Base-by-base conservation (phyloP, 2,797 vertebrate genomes). In the Macropodus opercularis region DNA sequence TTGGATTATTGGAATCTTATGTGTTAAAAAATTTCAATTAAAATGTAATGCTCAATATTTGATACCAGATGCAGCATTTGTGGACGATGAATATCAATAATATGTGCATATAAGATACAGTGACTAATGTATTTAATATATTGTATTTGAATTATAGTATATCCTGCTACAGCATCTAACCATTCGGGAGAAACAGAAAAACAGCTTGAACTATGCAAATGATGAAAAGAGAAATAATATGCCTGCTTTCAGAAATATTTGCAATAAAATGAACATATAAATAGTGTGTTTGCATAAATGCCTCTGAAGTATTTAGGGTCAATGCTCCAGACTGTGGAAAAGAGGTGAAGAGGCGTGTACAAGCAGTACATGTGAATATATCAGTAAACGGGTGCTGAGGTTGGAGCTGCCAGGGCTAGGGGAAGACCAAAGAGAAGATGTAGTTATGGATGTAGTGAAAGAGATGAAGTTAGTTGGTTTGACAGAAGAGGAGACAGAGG, bases 181-280 rank as follows among this genome's bases (percentile, higher is more conserved):
- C 70, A 76, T 84, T 87, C 85, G 59, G 50, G 63, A 54, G 61
- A 72, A 72, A 75, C 57, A 76, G 54, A 69, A 36, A 83, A 84
- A 87, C 60, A 86, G 90, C 87, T 89, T 90, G 73, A 89, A 88
- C 91, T 92, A 92, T 92, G 91, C 91, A 93, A 92, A 90, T 62
- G 6, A 51, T 72, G 61, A 72, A 72, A 76, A 72, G 38, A 53
- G 38, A 79, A 81, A 78, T 77, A 75, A 81, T 85, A 76, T 62
- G 89, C 91, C 89, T 91, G 90, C 89, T 91, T 89, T 89, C 85
- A 79, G 63, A 88, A 85, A 80, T 80, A 58, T 69, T 80, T 90
- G 87, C 90, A 92, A 92, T 92, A 91, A 92, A 92, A 86, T 86
- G 86, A 92, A 93, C 92, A 89, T 93, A 91, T 83, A 75, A 80